A percentile compares a stretch with the other conserved stretches of the same genome.
These are phyloP conservation scores for Meloidogyne chitwoodi DNA, from an alignment of 1,140 invertebrate species.

Conservation along the genomic window DNA sequence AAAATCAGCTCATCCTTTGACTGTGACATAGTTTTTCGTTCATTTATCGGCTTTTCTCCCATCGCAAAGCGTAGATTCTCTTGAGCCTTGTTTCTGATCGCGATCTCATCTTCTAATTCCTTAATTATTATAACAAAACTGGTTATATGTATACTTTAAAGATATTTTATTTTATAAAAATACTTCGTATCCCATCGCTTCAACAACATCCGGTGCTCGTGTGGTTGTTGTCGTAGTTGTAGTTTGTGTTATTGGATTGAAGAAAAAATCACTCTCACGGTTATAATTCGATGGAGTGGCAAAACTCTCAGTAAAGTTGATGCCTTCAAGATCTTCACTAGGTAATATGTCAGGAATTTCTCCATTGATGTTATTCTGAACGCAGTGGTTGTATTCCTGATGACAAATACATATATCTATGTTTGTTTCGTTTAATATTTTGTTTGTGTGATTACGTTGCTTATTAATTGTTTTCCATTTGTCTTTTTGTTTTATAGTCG, in stretches of 20 bases:
- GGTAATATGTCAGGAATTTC: conserved; percentile 57
- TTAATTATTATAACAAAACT: conserved; percentile 8
- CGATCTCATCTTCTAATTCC: conserved; percentile 56
- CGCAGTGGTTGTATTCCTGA: conserved; percentile 57
- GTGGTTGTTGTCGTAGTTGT: conserved; percentile 54
- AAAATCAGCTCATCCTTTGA: conserved; percentile 50
- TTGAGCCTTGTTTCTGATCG: conserved; percentile 50
- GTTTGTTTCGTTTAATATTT: neutral
- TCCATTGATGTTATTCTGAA: conserved; percentile 51
- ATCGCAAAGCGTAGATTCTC: conserved; percentile 57
- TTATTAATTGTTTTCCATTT: neutral
- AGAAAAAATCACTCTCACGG: neutral
- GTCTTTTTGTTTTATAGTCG: neutral
- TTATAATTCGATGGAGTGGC: neutral
- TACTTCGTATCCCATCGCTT: conserved; percentile 56
- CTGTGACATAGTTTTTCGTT: conserved; percentile 49
- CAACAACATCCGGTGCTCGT: conserved; percentile 45
- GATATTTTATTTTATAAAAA: neutral
- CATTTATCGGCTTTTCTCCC: conserved; percentile 43
- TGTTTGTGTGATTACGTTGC: neutral
- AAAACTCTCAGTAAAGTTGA: conserved; percentile 45
- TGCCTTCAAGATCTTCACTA: conserved; percentile 34
- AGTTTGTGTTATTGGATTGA: neutral
- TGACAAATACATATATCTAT: conserved; percentile 47
- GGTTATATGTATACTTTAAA: neutral